Conservation (phyloP, 2,797 vertebrate genomes). For the Melanotaenia pygmaea region DNA sequence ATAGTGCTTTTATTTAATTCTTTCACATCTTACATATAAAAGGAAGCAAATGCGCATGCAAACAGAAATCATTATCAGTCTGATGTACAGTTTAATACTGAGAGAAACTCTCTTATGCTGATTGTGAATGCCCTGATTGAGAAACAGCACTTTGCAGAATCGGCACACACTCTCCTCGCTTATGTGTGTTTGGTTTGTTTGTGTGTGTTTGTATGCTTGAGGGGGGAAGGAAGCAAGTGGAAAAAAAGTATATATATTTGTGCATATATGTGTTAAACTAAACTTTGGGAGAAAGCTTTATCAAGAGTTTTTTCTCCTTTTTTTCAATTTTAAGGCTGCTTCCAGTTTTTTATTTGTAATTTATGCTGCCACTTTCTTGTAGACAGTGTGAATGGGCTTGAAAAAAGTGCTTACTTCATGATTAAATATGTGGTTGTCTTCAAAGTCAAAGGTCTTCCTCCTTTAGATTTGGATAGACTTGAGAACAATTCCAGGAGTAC, state of each 20-base stretch:
- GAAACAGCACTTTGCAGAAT: slow-evolving; percentile 73
- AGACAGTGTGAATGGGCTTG: slow-evolving; percentile 41
- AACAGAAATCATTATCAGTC: slow-evolving; percentile 86
- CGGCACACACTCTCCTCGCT: slow-evolving; percentile 53
- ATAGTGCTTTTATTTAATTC: slow-evolving; percentile 89
- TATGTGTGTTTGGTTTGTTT: slow-evolving; percentile 50
- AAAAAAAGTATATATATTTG: slow-evolving; percentile 25
- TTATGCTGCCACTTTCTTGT: slow-evolving; percentile 60
- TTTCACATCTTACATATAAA: slow-evolving; percentile 89
- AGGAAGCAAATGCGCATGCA: slow-evolving; percentile 86
- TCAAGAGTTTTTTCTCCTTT: slow-evolving; percentile 35
- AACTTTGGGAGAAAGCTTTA: slow-evolving; percentile 52
- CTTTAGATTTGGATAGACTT: slow-evolving; percentile 47
- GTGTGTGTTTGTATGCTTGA: slow-evolving; percentile 23
- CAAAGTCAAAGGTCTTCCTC: slow-evolving; percentile 50
- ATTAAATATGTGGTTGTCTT: slow-evolving; percentile 58
- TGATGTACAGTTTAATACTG: slow-evolving; percentile 85
- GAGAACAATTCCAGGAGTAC: slow-evolving; percentile 13
- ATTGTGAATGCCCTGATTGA: slow-evolving; percentile 87
- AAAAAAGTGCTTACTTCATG: slow-evolving; percentile 46
- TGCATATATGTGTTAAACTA: slow-evolving; percentile 44
- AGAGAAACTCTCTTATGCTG: slow-evolving; percentile 82
- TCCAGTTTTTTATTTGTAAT: slow-evolving; percentile 61
- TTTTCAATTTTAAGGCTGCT: slow-evolving; percentile 45
- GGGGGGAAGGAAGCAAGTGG: slow-evolving; percentile 22